Evolutionary conservation across 2,888 invertebrate genomes (phyloP).

Genomic region (Gortyna flavago): DNA sequence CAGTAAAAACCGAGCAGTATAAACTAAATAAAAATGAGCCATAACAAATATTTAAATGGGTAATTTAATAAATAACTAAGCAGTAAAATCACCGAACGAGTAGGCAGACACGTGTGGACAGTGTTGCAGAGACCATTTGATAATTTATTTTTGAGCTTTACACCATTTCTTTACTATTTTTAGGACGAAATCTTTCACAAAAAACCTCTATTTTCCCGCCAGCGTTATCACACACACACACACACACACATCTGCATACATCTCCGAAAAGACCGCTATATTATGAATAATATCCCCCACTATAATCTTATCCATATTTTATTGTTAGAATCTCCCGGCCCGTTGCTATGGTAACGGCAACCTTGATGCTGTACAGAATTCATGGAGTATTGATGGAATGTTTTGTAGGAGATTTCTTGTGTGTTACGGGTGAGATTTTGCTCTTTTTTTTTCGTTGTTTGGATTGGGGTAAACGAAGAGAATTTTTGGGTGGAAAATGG

Average conservation of each 20-base stretch:
- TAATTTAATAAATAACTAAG: background rate
- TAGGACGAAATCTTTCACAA: background rate
- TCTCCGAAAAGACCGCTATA: conserved; percentile 35
- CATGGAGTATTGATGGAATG: conserved; percentile 56
- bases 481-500: background rate
- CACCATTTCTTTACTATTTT: background rate
- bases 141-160: background rate
- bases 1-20: background rate
- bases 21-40: background rate
- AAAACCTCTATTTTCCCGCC: background rate
- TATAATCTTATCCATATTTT: conserved; percentile 67
- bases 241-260: conserved; percentile 17
- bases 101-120: background rate
- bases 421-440: background rate
- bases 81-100: background rate
- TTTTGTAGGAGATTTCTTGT: conserved; percentile 29
- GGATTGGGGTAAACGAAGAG: background rate
- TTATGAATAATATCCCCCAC: conserved; percentile 52
- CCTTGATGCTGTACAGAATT: conserved; percentile 46
- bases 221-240: background rate
- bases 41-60: background rate
- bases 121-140: background rate
- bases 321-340: conserved; percentile 52
- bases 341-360: conserved; percentile 60
- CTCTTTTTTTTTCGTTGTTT: background rate